Base-by-base conservation (phyloP, 2,888 invertebrate species). In the Perizoma flavofasciatum region DNA sequence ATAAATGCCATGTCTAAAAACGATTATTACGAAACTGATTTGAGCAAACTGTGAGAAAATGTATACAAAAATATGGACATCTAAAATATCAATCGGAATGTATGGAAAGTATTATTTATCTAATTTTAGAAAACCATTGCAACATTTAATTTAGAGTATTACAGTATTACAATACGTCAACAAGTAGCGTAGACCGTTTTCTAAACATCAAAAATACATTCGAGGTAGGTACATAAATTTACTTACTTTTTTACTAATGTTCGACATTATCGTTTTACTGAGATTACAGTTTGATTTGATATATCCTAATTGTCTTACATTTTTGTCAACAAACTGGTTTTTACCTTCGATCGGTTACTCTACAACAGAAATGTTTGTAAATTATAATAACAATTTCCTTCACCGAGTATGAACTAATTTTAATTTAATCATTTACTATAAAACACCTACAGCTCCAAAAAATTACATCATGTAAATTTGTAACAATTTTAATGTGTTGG, bases 151-250 rank as follows among this genome's bases (percentile, higher is more conserved):
- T 59, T 68, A 63, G n/a, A 59, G 65, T 63, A 69, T 67, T 69
- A 69, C 69, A 68, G 64, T 65, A 62, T 72, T 6, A 72, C 70
- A 72, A 67, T 67, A 62, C 61, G 61, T 66, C 40, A 59, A 66
- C 58, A 56, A 60, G 55, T 52, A 56, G 35, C 53, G 69, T 74
- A 73, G 73, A 75, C 75, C 73, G 71, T 69, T 69, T 72, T 72
- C 55, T 59, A 54, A 66, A 79, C 79, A 78, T 81, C 70, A 80
- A 81, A 78, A 77, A 80, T 81, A 80, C 80, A 78, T 68, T 74
- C 70, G 60, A 75, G 64, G 66, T 69, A 73, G 70, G 72, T 66
- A 22, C 22, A 22, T 22, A 22, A 69, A 62, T 65, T 71, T 68
- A 74, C 68, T 62, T 55, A 52, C 50, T 62, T 58, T 48, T 54